Evolutionary conservation across 2,888 invertebrate species (phyloP), one percentile per base, ranked within the genome.

Genomic region (Sylvicola cinctus): DNA sequence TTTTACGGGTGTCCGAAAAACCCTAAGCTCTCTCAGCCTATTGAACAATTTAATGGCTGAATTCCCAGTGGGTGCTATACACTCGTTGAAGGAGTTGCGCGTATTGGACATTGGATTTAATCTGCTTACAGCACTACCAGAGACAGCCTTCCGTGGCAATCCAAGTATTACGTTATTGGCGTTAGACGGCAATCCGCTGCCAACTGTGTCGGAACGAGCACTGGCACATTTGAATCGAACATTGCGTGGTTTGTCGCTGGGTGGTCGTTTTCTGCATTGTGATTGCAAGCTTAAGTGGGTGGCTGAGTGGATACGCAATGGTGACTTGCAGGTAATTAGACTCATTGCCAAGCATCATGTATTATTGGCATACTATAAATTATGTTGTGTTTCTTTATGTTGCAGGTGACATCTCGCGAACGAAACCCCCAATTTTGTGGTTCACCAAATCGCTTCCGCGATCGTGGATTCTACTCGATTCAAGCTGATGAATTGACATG

Each of bases 61-160:
- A 51, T 88, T 87, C 52, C 90, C 90, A 2, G 75, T 74, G 2
- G 70, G 67, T 30, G 85, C 88, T 6, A 69, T 90, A 45, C 71
- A 70, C 42, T 68, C 70, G 16, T 61, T 90, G 34, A 69, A 68
- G 35, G 85, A 87, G 54, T 62, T 90, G 36, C 68, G 85, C 54
- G 88, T 90, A 8, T 61, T 90, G 42, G 90, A 90, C 53, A 81
- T 90, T 42, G 90, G 90, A 32, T 90, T 90, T 55, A 90, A 90
- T 63, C 66, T 87, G 43, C 60, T 90, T 41, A 81, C 81, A 31
- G 74, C 75, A 45, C 57, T 90, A 43, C 87, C 88, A 8, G 60
- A 66, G 32, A 69, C 78, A 38, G 81, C 87, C 2, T 88, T 90
- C 50, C 57, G 68, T 38, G 77, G 74, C 36, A 83, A 85, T 56